Evolutionary conservation across 2,888 invertebrate species (phyloP), one percentile per base, ranked within the genome.

Genomic region (Campaea margaritaria): DNA sequence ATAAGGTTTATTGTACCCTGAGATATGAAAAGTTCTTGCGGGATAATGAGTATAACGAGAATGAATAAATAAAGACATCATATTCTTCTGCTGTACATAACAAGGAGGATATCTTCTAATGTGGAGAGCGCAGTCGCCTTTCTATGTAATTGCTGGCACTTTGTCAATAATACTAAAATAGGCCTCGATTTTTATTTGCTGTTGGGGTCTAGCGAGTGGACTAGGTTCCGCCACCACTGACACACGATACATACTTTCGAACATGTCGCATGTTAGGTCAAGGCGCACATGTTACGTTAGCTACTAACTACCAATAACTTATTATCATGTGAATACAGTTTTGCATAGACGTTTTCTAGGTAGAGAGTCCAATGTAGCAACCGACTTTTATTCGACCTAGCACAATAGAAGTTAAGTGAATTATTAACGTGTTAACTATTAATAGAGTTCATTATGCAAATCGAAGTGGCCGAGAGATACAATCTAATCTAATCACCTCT

Each of bases 251-350:
- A 21, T 21, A 21, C 12, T 11, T 13, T n/a, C n/a, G n/a, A 38
- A 46, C 44, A 12, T n/a, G 31, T 31, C 31, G 31, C n/a, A 28
- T 38, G 31, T 48, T 44, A 51, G 48, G 55, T 58, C 56, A 60
- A 65, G 58, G 58, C 14, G 38, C 28, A 38, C 47, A 27, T 45
- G 45, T 11, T 12, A 31, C 47, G n/a, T 45, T 21, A 21, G 43
- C 34, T 42, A 16, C 41, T 21, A 21, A 2, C 21, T 21, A 21
- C 21, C n/a, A 21, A 21, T 21, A 21, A 5, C 3, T 21, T 21
- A 31, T 3, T 14, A 28, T 31, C 14, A 45, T 14, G n/a, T 43
- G 5, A 13, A 28, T 14, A 45, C 13, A 7, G 28, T n/a, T 28
- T 45, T 31, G 45, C 45, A 45, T 14, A 27, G 7, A n/a, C n/a